Evolutionary conservation across 2,888 invertebrate species (phyloP), one percentile per base, ranked within the genome.

Genomic region (Aphrophora alni): DNA sequence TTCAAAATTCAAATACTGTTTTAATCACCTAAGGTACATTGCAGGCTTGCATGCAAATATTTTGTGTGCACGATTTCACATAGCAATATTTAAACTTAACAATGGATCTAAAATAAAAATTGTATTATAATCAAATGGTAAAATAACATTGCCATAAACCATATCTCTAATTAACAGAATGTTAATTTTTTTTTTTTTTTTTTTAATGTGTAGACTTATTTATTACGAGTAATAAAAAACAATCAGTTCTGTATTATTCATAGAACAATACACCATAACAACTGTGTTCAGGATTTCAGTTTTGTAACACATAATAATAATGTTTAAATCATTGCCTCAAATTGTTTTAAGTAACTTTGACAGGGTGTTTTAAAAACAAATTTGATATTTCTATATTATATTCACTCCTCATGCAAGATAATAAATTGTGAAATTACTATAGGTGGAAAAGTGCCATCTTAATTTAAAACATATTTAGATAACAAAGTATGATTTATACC

Each of bases 371-470:
- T 14, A 44, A 10, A 7, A 14, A 44, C 12, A 10, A 44, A 44
- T 14, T 14, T 44, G 44, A 2, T 44, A 44, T 44, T 59, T 59
- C 59, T 59, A 59, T 21, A 59, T 21, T 21, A 21, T 59, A 21
- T 4, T 59, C 4, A 59, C 59, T 59, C 21, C 59, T 59, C 59
- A 59, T 59, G 59, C 59, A 59, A 71, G 33, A 17, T 26, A 71
- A n/a, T n/a, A n/a, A n/a, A 21, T 27, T 26, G 71, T 71, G 24
- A 28, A 25, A 75, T 59, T 51, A 33, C 70, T 76, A 80, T 59
- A 44, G 26, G 38, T 25, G 68, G n/a, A 25, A 38, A 80, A 25
- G 69, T 71, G 71, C 59, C 75, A 75, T 26, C n/a, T 24, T 75
- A 76, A 75, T 59, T 17, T 44, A 44, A 14, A 44, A 44, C 33